Conservation (phyloP, 2,888 invertebrate genomes). For the Phlogophora meticulosa region DNA sequence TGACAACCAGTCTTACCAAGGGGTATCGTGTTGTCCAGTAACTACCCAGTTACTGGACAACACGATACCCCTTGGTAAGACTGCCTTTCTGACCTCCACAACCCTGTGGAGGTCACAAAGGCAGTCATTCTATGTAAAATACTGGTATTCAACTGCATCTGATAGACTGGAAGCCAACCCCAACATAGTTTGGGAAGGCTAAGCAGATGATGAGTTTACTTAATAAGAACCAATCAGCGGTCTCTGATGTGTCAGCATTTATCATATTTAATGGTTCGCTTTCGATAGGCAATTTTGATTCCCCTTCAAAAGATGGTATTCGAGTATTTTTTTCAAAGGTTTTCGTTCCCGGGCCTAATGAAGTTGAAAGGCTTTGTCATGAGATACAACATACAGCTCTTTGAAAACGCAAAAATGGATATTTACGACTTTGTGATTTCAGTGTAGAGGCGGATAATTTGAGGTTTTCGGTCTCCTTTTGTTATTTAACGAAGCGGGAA, state of each 20-base stretch:
- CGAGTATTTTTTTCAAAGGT: constrained; percentile 67
- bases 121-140: no score
- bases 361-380: constrained; percentile 76
- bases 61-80: no score
- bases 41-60: no score
- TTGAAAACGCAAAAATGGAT: constrained; percentile 51
- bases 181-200: no score
- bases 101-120: no score
- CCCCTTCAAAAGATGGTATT: constrained; percentile 51
- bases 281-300: constrained; percentile 73
- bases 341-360: constrained; percentile 71
- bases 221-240: constrained; percentile 47
- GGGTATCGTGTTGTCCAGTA: no score
- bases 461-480: constrained; percentile 31
- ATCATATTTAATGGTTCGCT: constrained; percentile 65
- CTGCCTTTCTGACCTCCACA: no score
- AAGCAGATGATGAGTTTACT: no score
- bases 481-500: constrained; percentile 35
- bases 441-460: constrained; percentile 42
- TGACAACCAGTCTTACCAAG: no score
- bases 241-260: constrained; percentile 47
- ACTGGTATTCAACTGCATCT: no score
- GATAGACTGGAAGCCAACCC: no score
- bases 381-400: constrained; percentile 69
- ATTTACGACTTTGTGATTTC: constrained; percentile 58